phyloP scores from a whole-genome alignment of 1,140 invertebrate species.

The Brachionus plicatilis region DNA sequence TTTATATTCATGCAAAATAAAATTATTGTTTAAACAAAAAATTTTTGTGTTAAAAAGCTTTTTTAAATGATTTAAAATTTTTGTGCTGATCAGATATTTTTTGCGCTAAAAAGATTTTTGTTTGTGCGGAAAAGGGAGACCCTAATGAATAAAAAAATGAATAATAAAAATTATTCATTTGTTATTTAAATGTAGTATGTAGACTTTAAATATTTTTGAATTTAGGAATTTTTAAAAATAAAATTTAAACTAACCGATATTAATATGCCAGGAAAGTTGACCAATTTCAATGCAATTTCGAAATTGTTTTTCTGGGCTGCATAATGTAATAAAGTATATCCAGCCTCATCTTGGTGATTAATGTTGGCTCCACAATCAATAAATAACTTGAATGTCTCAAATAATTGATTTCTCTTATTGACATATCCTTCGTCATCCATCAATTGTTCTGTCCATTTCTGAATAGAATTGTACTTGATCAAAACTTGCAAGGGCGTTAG shows the following conservation, averaged over 20 bases:
- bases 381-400: slow-evolving; percentile 21
- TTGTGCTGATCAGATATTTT: too few species aligned
- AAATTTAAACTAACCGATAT: background rate
- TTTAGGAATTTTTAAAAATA: background rate
- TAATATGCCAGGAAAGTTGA: background rate
- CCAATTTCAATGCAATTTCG: background rate
- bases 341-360: slow-evolving; percentile 20
- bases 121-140: too few species aligned
- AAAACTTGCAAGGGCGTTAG: slow-evolving; percentile 17
- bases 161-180: too few species aligned
- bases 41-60: too few species aligned
- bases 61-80: too few species aligned
- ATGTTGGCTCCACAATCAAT: background rate
- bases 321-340: slow-evolving; percentile 8
- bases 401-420: background rate
- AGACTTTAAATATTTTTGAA: too few species aligned
- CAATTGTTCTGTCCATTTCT: background rate
- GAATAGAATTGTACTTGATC: slow-evolving; percentile 30
- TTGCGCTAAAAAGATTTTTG: too few species aligned
- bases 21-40: too few species aligned
- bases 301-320: slow-evolving; percentile 6
- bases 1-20: too few species aligned
- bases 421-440: background rate
- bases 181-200: too few species aligned
- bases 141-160: too few species aligned